Percentiles rank a stretch among this genome's conserved stretches.
Evolutionary conservation across 2,113 vertebrate genomes (phyloP).

Genomic region (Onychorhynchus coronatus): DNA sequence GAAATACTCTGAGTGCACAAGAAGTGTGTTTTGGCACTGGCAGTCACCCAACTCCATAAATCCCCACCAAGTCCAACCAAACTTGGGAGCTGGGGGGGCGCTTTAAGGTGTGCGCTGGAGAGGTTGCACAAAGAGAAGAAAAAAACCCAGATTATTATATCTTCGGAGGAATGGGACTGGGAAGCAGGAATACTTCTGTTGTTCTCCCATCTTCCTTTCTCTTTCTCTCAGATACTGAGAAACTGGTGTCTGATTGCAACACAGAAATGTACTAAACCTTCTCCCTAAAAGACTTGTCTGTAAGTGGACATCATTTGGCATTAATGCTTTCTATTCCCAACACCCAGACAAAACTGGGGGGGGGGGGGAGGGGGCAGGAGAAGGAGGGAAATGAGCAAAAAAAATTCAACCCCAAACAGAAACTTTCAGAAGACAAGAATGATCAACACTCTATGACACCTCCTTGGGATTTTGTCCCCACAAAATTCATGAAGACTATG

Average conservation of each 20-base stretch:
- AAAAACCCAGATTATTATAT: background rate
- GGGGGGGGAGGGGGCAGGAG: fast-evolving
- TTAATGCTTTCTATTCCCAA: background rate
- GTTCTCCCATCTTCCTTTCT: background rate
- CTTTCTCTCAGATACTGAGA: background rate
- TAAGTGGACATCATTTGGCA: background rate
- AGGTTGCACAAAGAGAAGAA: background rate
- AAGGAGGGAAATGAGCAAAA: fast-evolving
- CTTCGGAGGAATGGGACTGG: background rate
- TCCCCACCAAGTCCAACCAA: background rate
- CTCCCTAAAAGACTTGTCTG: background rate
- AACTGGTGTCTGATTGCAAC: background rate
- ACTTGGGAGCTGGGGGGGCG: background rate
- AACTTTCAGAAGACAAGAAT: background rate
- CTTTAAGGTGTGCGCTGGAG: background rate
- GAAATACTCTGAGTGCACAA: background rate
- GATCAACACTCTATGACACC: fast-evolving
- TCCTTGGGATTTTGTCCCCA: background rate
- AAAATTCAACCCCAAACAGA: fast-evolving
- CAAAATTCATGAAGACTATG: background rate
- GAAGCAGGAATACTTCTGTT: background rate
- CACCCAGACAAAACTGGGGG: fast-evolving
- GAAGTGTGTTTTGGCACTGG: background rate
- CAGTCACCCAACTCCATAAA: background rate
- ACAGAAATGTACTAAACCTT: background rate